phyloP scores from a whole-genome alignment of 2,113 vertebrate species.

The Mus pahari region DNA sequence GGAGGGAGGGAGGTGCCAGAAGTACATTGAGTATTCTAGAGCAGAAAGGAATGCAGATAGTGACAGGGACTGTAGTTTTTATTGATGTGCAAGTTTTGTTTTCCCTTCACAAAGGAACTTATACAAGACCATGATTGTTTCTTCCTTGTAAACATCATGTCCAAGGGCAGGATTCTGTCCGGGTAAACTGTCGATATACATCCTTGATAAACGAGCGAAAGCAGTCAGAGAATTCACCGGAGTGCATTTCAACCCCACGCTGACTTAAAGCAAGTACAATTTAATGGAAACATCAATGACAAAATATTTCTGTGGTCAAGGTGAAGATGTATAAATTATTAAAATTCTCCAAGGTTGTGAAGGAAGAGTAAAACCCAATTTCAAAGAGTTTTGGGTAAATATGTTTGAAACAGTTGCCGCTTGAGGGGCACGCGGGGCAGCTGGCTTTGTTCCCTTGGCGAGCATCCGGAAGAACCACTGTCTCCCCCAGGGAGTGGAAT shows the following conservation, averaged over 20 bases:
- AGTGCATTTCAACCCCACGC: conserved; percentile 69
- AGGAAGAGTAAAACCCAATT: conserved; percentile 66
- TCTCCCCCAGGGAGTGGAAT: conserved; percentile 33
- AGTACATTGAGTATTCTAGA: conserved; percentile 15
- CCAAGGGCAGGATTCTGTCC: conserved; percentile 63
- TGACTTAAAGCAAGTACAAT: conserved; percentile 74
- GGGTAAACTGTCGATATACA: conserved; percentile 65
- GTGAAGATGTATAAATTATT: conserved; percentile 75
- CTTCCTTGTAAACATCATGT: conserved; percentile 67
- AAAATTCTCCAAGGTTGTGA: conserved; percentile 67
- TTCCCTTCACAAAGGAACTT: conserved; percentile 46
- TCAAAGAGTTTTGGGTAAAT: conserved; percentile 72
- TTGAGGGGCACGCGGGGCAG: background rate
- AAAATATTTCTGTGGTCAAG: conserved; percentile 77
- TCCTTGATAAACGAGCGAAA: conserved; percentile 70
- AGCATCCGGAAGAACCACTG: background rate
- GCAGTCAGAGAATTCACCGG: conserved; percentile 57
- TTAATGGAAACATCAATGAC: conserved; percentile 81
- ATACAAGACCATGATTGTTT: conserved; percentile 55
- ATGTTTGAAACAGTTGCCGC: conserved; percentile 56
- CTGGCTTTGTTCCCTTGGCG: conserved; percentile 47
- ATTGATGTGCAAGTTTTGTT: conserved; percentile 38
- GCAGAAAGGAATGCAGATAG: background rate
- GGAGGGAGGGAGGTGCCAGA: background rate
- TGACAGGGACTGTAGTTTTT: conserved; percentile 33